A percentile compares a stretch with the other conserved stretches of the same genome.
Conservation (phyloP, 2,113 vertebrate genomes). For the Tiliqua scincoides region DNA sequence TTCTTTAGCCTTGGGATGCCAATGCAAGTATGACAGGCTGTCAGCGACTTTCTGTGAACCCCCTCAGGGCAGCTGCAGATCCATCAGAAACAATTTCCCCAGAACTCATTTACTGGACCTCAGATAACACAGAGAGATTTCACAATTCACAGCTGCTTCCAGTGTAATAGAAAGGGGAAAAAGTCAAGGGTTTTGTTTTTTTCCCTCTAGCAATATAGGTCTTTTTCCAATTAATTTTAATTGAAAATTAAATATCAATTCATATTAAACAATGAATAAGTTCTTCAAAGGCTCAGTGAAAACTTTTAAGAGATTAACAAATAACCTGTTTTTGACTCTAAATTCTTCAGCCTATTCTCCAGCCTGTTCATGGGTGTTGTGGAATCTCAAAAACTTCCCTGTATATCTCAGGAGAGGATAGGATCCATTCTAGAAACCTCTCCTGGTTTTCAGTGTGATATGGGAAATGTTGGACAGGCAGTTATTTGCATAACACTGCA, state of each 20-base stretch:
- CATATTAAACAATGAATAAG: background rate
- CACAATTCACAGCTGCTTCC: background rate
- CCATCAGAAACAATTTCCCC: background rate
- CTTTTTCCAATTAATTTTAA: background rate
- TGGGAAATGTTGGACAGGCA: background rate
- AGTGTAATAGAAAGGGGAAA: background rate
- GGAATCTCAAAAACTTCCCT: background rate
- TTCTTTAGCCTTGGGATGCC: background rate
- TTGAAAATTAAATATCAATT: background rate
- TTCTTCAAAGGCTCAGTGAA: background rate
- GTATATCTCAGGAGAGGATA: background rate
- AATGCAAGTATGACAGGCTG: background rate
- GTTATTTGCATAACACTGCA: background rate
- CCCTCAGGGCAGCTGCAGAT: background rate
- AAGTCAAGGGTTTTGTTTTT: background rate
- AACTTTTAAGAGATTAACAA: background rate
- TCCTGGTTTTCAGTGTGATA: background rate
- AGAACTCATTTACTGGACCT: background rate
- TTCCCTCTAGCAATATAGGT: too few relatives aligned
- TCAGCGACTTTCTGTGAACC: background rate
- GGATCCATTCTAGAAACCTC: background rate
- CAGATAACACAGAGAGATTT: constrained; percentile 1
- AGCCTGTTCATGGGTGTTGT: background rate
- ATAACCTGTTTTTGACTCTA: background rate
- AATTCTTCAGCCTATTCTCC: background rate